These are phyloP conservation scores for Asobara japonica DNA, from an alignment of 1,140 invertebrate species.

Conservation along the genomic window DNA sequence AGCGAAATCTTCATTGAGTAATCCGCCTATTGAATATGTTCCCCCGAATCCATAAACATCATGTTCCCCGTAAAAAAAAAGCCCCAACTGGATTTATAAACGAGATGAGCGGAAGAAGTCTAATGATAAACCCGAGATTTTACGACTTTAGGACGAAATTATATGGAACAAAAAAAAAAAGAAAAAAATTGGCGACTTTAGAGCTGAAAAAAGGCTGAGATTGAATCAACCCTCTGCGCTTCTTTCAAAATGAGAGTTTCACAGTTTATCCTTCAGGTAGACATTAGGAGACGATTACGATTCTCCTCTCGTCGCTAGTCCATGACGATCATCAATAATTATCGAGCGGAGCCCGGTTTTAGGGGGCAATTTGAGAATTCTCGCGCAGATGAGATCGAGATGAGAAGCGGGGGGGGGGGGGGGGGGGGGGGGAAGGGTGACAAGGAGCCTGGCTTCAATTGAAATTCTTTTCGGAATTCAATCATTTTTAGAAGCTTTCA, in stretches of 20 bases:
- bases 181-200: too few relatives aligned
- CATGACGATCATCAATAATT: constrained; percentile 38
- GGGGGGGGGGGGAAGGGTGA: neutral
- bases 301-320: constrained; percentile 1
- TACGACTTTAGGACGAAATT: constrained; percentile 3
- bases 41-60: neutral
- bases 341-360: constrained; percentile 27
- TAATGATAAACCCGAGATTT: constrained; percentile 43
- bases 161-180: neutral
- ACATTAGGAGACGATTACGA: constrained; percentile 30
- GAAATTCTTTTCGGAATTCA: too few relatives aligned
- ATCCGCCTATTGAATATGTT: constrained; percentile 4
- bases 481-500: too few relatives aligned
- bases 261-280: constrained; percentile 13
- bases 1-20: neutral
- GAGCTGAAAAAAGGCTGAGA: constrained; percentile 9
- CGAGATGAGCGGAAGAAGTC: constrained; percentile 3
- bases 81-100: constrained; percentile 4
- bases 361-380: neutral
- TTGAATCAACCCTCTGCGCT: constrained; percentile 18
- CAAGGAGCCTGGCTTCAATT: too few relatives aligned
- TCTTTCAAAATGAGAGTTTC: neutral
- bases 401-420: neutral
- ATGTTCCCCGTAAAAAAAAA: neutral
- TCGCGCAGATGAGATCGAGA: constrained; percentile 9